These are phyloP conservation scores for Lerista edwardsae DNA, from an alignment of 2,797 vertebrate species.

Conservation along the genomic window DNA sequence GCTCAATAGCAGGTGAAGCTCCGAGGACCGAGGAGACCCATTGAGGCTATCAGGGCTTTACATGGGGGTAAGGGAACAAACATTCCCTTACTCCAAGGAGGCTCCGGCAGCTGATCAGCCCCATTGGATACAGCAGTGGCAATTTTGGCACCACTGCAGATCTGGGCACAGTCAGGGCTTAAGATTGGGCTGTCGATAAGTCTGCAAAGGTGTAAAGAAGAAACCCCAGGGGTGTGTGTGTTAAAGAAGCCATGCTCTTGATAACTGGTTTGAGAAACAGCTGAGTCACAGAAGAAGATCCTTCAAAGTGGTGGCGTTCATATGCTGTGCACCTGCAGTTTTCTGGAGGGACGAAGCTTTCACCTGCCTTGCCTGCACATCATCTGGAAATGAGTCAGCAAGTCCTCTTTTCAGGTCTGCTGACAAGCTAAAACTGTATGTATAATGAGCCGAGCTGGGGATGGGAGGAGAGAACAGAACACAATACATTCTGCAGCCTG, in stretches of 20 bases:
- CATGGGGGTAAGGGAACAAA: too few relatives aligned
- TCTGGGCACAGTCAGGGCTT: too few relatives aligned
- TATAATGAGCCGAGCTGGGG: constrained; percentile 10
- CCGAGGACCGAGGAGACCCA: too few relatives aligned
- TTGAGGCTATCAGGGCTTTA: too few relatives aligned
- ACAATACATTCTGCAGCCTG: neutral
- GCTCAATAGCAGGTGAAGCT: too few relatives aligned
- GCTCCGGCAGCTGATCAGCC: too few relatives aligned
- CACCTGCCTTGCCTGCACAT: constrained; percentile 45
- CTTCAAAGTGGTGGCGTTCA: neutral
- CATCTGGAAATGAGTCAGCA: constrained; percentile 54
- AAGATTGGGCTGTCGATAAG: too few relatives aligned
- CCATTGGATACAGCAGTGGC: too few relatives aligned
- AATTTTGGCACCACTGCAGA: too few relatives aligned
- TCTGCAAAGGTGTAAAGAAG: neutral
- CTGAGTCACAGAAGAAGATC: neutral
- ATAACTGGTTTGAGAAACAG: neutral
- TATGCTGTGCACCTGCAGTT: constrained; percentile 19
- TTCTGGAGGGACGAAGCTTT: constrained; percentile 41
- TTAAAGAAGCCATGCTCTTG: neutral
- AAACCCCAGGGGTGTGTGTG: neutral
- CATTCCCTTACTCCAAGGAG: too few relatives aligned
- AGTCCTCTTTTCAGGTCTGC: constrained; percentile 37
- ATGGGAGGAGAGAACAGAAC: neutral
- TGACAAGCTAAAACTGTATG: constrained; percentile 29